These are phyloP conservation scores for Disparrhopalites patrizii DNA, from an alignment of 2,888 invertebrate genomes.

Conservation along the genomic window DNA sequence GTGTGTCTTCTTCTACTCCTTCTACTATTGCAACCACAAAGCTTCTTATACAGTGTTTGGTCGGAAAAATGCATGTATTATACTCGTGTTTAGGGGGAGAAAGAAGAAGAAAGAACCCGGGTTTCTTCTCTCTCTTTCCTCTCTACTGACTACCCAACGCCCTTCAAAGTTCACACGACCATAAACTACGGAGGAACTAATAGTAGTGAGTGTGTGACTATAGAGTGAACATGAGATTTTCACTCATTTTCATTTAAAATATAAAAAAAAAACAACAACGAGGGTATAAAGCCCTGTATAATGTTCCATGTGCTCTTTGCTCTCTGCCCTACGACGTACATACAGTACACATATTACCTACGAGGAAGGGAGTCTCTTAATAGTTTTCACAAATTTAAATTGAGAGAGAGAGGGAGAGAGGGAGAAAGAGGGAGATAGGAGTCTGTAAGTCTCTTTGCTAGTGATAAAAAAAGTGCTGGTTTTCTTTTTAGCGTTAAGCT, in stretches of 20 bases:
- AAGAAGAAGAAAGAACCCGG: conserved; percentile 16
- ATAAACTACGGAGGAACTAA: conserved; percentile 11
- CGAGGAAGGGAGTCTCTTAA: too few relatives aligned
- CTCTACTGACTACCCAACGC: conserved; percentile 12
- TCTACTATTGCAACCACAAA: too few relatives aligned
- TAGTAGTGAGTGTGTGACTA: not conserved
- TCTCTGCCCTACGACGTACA: too few relatives aligned
- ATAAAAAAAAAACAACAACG: not conserved
- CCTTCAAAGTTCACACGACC: conserved; percentile 18
- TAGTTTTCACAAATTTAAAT: conserved; percentile 4
- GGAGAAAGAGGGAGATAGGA: conserved; percentile 7
- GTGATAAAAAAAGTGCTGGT: conserved; percentile 8
- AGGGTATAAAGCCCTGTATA: too few relatives aligned
- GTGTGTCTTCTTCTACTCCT: too few relatives aligned
- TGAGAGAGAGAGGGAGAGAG: not conserved
- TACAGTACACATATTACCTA: not conserved
- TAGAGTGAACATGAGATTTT: conserved; percentile 2
- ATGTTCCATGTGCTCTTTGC: too few relatives aligned
- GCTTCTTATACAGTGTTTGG: too few relatives aligned
- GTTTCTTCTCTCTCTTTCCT: too few relatives aligned
- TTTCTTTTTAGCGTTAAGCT: not conserved
- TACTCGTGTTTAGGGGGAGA: too few relatives aligned
- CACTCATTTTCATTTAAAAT: too few relatives aligned
- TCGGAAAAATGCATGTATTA: conserved; percentile 12
- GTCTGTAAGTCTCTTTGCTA: not conserved